Evolutionary conservation across 1,140 invertebrate genomes (phyloP).

Genomic region (Drosophila tani): DNA sequence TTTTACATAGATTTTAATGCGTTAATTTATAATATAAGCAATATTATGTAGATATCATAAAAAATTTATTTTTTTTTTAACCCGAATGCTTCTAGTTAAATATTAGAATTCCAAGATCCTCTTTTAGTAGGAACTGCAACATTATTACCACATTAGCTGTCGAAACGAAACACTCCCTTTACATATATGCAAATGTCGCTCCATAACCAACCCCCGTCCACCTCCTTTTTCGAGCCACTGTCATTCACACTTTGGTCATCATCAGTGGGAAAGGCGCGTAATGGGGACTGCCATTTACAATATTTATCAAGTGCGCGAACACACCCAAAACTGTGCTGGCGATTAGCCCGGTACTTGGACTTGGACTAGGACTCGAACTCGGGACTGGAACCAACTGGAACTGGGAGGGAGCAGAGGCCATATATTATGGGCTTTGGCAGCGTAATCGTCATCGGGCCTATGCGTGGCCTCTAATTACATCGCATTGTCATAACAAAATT

Average conservation of each 20-base stretch:
- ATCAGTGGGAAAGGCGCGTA: slow-evolving; percentile 22
- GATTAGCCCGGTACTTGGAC: slow-evolving; percentile 31
- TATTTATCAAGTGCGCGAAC: slow-evolving; percentile 54
- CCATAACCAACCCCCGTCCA: neutral
- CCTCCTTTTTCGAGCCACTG: slow-evolving; percentile 19
- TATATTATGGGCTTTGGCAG: slow-evolving; percentile 56
- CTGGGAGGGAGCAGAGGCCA: slow-evolving; percentile 29
- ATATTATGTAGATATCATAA: no score
- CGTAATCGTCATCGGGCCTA: slow-evolving; percentile 65
- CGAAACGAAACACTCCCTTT: slow-evolving; percentile 29
- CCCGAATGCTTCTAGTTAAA: no score
- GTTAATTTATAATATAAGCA: no score
- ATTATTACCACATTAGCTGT: slow-evolving; percentile 9
- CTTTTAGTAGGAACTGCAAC: neutral
- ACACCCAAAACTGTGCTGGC: slow-evolving; percentile 33
- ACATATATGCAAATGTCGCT: slow-evolving; percentile 32
- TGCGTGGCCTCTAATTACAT: slow-evolving; percentile 80
- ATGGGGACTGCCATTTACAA: slow-evolving; percentile 47
- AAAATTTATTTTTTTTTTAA: no score
- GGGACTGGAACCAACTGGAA: neutral
- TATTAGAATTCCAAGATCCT: no score
- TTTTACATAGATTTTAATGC: no score
- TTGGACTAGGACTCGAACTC: no score
- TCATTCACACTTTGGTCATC: slow-evolving; percentile 53
- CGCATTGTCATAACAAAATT: slow-evolving; percentile 83